Evolutionary conservation across 2,888 invertebrate genomes (phyloP).

Genomic region (Acheta domesticus): DNA sequence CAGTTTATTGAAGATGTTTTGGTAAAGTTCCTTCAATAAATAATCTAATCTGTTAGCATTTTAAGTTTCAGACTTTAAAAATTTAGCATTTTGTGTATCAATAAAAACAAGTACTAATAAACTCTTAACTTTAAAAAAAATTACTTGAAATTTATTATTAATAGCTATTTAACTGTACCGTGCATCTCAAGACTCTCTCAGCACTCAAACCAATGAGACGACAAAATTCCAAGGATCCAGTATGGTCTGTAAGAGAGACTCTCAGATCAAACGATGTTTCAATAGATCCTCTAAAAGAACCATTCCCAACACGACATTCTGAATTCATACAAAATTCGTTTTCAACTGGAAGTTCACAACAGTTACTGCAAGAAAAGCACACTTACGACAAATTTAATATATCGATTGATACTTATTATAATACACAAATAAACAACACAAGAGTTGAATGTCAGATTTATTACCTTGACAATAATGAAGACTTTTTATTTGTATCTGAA

Average conservation of each 20-base stretch:
- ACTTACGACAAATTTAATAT: conserved; percentile 33
- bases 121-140: background rate
- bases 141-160: background rate
- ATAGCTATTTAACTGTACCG: conserved; percentile 47
- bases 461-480: no score
- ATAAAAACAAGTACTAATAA: no score
- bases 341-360: conserved; percentile 38
- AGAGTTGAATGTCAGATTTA: background rate
- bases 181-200: conserved; percentile 57
- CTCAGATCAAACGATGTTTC: conserved; percentile 55
- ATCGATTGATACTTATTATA: conserved; percentile 20
- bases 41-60: no score
- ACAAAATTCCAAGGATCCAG: conserved; percentile 60
- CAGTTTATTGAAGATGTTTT: no score
- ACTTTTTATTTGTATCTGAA: no score
- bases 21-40: no score
- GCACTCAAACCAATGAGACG: conserved; percentile 58
- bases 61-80: no score
- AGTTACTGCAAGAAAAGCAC: conserved; percentile 39
- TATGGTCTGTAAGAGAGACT: conserved; percentile 64
- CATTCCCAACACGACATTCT: conserved; percentile 43
- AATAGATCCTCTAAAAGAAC: conserved; percentile 23
- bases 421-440: conserved; percentile 21
- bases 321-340: conserved; percentile 45
- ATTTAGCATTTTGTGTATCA: no score